Base-by-base conservation (phyloP, 2,888 invertebrate species). In the Eubasilissa splendida region DNA sequence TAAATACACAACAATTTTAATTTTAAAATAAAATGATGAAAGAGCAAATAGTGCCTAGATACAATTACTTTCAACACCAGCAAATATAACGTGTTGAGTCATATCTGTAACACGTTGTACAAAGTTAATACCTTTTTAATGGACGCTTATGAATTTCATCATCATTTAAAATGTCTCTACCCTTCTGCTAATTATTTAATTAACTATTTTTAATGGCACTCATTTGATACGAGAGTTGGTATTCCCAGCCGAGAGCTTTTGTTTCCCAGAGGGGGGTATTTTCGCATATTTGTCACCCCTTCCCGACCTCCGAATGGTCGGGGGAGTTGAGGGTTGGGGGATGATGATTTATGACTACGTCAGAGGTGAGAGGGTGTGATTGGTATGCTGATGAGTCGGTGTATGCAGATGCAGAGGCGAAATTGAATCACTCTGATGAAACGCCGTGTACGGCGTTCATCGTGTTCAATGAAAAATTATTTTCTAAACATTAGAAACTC, bases 281-380 rank as follows among this genome's bases (percentile, higher is more conserved):
- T 79, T 82, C 79, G 82, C 82, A 77, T 79, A 82, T 79, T 79
- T 79, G 31, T 71, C 42, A 77, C 77, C 82, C 65, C 71, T 76
- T 60, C 33, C 54, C 63, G 14, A 56, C 59, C 70, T 50, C 70
- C 31, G 77, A 63, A 75, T 63, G 65, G 74, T 60, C 56, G 68
- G 56, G 75, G 74, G 81, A 75, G 58, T 77, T 54, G 63, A 53
- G 53, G 77, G 59, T 14, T 3, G n/a, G 22, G 56, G 56, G 54
- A 54, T 71, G 71, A 74, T 74, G 60, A 74, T 74, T 74, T 74
- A 74, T 74, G 76, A 53, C 63, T 60, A 73, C 68, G 81, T 79
- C 75, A 71, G 76, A 59, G 73, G 60, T 74, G 70, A 68, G 59
- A 71, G 80, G 82, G 80, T 76, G 82, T 80, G 80, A 82, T 82